phyloP scores from a whole-genome alignment of 1,140 invertebrate species.

The Drosophila orosa region DNA sequence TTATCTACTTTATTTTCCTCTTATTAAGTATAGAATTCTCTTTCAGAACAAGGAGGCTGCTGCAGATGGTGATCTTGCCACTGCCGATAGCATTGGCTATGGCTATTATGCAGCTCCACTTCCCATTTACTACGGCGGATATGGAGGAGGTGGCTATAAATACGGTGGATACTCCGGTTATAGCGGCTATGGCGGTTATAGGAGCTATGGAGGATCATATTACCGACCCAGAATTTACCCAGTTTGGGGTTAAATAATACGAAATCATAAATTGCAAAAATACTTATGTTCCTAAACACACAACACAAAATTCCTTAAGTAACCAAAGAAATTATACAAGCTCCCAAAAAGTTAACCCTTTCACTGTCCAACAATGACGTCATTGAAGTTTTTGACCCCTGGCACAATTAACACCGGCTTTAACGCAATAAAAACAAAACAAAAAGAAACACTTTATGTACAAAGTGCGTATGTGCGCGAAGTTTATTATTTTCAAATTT shows the following conservation, averaged over 20 bases:
- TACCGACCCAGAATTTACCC: constrained; percentile 67
- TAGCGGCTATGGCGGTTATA: constrained; percentile 35
- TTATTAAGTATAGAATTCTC: not conserved
- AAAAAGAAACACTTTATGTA: constrained; percentile 25
- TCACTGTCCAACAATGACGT: constrained; percentile 61
- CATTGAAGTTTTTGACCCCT: constrained; percentile 70
- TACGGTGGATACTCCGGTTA: constrained; percentile 47
- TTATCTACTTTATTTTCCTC: not conserved
- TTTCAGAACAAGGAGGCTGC: constrained; percentile 2
- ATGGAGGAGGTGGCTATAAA: constrained; percentile 52
- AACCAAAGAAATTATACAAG: constrained; percentile 49
- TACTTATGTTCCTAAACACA: not conserved
- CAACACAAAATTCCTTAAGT: constrained; percentile 22
- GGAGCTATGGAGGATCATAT: constrained; percentile 46
- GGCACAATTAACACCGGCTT: constrained; percentile 62
- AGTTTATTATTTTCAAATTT: constrained; percentile 62
- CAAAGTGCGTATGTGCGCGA: constrained; percentile 31
- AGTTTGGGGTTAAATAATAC: constrained; percentile 49
- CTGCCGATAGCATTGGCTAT: constrained; percentile 54
- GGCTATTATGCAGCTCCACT: constrained; percentile 56
- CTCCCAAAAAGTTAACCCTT: constrained; percentile 36
- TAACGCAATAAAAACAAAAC: constrained; percentile 45
- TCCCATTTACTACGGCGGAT: constrained; percentile 54
- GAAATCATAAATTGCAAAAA: not conserved
- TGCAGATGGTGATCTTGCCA: constrained; percentile 36